phyloP scores from a whole-genome alignment of 2,888 invertebrate species.

The Anthrax anthrax region DNA sequence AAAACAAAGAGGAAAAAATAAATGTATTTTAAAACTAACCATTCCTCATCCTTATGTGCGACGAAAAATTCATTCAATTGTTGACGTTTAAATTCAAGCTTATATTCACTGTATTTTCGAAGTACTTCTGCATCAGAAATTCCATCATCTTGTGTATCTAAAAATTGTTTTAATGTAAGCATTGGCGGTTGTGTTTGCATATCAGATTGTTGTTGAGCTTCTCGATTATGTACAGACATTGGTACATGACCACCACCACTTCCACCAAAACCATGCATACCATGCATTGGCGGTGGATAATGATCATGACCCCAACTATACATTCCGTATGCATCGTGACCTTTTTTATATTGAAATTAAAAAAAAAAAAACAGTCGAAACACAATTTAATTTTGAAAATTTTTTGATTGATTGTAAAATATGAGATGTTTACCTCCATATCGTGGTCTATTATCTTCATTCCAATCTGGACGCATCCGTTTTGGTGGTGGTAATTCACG shows the following conservation, averaged over 20 bases:
- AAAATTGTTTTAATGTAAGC: constrained; percentile 93
- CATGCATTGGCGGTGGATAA: constrained; percentile 27
- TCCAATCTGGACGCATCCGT: constrained; percentile 62
- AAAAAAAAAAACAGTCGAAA: not conserved
- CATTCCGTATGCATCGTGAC: constrained; percentile 31
- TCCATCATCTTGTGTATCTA: constrained; percentile 91
- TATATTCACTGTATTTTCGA: constrained; percentile 95
- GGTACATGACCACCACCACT: constrained; percentile 11
- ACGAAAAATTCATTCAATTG: constrained; percentile 98
- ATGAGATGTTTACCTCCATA: constrained; percentile 30
- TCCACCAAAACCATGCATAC: constrained; percentile 23
- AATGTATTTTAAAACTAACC: constrained; percentile 47
- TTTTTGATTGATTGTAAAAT: not conserved
- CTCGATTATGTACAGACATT: constrained; percentile 17
- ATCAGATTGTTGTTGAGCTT: constrained; percentile 23
- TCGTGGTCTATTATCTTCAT: constrained; percentile 36
- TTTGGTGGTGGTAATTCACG: constrained; percentile 64
- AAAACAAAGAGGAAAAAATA: not conserved
- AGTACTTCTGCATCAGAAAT: constrained; percentile 96
- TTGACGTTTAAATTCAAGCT: constrained; percentile 88
- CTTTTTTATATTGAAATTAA: constrained; percentile 16
- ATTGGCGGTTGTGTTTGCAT: constrained; percentile 76
- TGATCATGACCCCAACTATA: constrained; percentile 32
- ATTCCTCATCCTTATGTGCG: constrained; percentile 98
- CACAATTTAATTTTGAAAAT: not conserved